Conservation (phyloP, 2,113 vertebrate genomes). For the Thunnus maccoyii region DNA sequence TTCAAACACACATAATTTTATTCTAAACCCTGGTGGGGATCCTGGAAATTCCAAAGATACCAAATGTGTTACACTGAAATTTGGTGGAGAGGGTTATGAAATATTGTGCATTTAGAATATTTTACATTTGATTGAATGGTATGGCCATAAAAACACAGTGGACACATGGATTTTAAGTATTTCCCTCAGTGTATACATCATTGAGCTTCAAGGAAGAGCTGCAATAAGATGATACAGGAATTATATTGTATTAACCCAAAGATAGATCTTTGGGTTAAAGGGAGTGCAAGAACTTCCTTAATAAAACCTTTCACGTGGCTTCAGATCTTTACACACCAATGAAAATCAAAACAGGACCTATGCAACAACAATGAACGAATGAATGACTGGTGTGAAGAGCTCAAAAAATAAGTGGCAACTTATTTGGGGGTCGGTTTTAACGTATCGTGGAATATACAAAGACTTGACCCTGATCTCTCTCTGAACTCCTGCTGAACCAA, state of each 20-base stretch:
- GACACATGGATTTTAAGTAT: background rate
- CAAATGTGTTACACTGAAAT: no score
- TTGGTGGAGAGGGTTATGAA: no score
- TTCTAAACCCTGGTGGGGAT: no score
- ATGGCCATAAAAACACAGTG: background rate
- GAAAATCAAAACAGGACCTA: background rate
- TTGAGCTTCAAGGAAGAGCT: no score
- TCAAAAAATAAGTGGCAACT: conserved; percentile 31
- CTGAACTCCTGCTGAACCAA: conserved; percentile 44
- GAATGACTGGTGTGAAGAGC: background rate
- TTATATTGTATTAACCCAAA: no score
- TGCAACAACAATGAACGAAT: background rate
- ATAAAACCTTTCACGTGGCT: conserved; percentile 11
- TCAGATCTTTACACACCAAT: conserved; percentile 15
- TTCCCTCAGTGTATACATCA: no score
- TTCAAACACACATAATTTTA: background rate
- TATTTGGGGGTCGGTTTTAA: conserved; percentile 14
- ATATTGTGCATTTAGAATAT: no score
- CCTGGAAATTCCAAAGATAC: background rate
- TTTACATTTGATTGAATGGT: background rate
- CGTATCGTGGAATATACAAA: conserved; percentile 42
- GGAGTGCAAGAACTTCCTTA: background rate
- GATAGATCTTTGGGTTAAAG: no score
- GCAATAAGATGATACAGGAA: background rate
- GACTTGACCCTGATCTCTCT: conserved; percentile 23